phyloP scores from a whole-genome alignment of 2,113 vertebrate genomes.

The Sceloporus tristichus region DNA sequence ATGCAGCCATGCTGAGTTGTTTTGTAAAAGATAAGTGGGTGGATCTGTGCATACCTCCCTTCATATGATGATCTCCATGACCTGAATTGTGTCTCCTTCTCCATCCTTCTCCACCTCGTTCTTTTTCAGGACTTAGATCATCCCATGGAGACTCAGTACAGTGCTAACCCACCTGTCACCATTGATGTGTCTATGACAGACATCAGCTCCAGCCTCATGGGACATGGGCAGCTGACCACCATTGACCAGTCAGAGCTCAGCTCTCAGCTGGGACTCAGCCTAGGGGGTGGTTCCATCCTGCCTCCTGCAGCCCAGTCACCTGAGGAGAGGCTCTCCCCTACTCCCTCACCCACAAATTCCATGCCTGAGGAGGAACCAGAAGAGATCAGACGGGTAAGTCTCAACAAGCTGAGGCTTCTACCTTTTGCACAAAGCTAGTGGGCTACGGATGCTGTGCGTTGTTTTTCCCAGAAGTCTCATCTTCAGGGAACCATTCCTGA shows the following conservation, averaged over 20 bases:
- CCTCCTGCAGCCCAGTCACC: constrained; percentile 82
- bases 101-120: rapidly evolving
- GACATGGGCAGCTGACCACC: constrained; percentile 88
- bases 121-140: constrained; percentile 86
- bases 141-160: constrained; percentile 89
- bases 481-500: neutral
- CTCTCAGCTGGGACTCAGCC: constrained; percentile 88
- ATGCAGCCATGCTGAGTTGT: too few species aligned
- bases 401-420: neutral
- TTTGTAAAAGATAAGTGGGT: too few species aligned
- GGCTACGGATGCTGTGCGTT: too few species aligned
- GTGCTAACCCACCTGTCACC: constrained; percentile 88
- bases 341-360: constrained; percentile 87
- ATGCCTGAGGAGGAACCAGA: constrained; percentile 91
- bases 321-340: constrained; percentile 84
- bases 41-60: too few species aligned
- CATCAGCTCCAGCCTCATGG: constrained; percentile 84
- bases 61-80: too few species aligned
- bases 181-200: constrained; percentile 89
- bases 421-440: too few species aligned
- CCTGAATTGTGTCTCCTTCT: too few species aligned
- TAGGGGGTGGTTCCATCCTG: constrained; percentile 84
- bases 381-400: constrained; percentile 85
- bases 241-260: constrained; percentile 94
- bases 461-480: neutral